A percentile compares a stretch with the other conserved stretches of the same genome.
These are phyloP conservation scores for Matsumyia berberina DNA, from an alignment of 2,888 invertebrate species.

Conservation along the genomic window DNA sequence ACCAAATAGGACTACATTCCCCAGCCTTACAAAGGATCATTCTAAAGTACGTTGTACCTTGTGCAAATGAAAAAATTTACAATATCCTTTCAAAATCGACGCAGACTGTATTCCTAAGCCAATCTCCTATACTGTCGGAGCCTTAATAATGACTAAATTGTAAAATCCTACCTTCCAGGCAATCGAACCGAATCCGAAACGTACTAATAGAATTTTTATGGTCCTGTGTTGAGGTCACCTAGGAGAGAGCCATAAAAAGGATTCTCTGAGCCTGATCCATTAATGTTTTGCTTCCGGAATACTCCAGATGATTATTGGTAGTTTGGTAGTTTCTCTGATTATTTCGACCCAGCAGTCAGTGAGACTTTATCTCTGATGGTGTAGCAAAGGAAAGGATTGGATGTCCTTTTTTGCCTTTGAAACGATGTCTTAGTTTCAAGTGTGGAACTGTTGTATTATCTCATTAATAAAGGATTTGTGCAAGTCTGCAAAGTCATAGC, in stretches of 20 bases:
- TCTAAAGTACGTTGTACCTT: too few relatives aligned
- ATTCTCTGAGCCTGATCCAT: slow-evolving; percentile 1
- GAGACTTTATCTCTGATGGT: too few relatives aligned
- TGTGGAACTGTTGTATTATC: not conserved
- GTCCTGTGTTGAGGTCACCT: not conserved
- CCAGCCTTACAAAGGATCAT: too few relatives aligned
- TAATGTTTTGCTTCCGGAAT: not conserved
- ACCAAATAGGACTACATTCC: too few relatives aligned
- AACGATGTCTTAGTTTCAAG: not conserved
- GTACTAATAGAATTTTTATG: slow-evolving; percentile 10
- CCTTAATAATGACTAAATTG: too few relatives aligned
- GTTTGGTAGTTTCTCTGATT: not conserved
- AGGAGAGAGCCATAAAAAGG: not conserved
- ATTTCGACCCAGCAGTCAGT: not conserved
- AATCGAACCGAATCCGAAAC: not conserved
- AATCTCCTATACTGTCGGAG: too few relatives aligned
- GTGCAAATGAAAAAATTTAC: not conserved
- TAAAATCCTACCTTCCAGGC: too few relatives aligned
- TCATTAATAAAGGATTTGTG: slow-evolving; percentile 12
- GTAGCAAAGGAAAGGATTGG: too few relatives aligned
- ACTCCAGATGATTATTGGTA: not conserved
- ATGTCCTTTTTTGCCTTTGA: not conserved
- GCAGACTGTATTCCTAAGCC: not conserved
- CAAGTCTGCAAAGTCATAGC: not conserved
- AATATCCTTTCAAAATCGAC: not conserved